phyloP scores from a whole-genome alignment of 2,797 vertebrate genomes.

The Gymnothorax reevesii region DNA sequence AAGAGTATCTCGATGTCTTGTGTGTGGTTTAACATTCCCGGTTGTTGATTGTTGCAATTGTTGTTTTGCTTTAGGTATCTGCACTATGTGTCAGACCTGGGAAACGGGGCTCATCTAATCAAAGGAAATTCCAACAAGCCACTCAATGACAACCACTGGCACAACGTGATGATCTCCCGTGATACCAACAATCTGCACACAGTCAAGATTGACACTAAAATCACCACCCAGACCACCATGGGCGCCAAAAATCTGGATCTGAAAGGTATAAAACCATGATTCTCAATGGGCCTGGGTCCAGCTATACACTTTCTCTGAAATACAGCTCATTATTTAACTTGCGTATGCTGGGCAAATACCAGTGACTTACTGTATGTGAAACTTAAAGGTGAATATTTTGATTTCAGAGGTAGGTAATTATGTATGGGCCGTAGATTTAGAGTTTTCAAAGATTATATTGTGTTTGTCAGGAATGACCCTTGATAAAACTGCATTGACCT shows the following conservation, averaged over 20 bases:
- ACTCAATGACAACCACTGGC: constrained; percentile 98
- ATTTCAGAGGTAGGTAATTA: too few relatives aligned
- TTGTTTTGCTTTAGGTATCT: constrained; percentile 78
- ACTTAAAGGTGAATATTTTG: too few relatives aligned
- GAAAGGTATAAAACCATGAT: constrained; percentile 79
- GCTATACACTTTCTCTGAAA: too few relatives aligned
- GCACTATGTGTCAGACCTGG: constrained; percentile 97
- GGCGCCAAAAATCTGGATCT: constrained; percentile 96
- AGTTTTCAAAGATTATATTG: neutral
- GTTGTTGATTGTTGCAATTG: neutral
- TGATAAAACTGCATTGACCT: neutral
- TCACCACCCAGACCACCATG: constrained; percentile 95
- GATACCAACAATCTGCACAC: constrained; percentile 97
- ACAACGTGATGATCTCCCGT: constrained; percentile 96
- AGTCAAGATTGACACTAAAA: constrained; percentile 97
- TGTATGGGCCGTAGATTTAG: neutral
- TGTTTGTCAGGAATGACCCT: neutral
- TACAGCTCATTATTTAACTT: too few relatives aligned
- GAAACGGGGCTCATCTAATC: constrained; percentile 95
- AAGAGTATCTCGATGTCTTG: neutral
- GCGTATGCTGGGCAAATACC: too few relatives aligned
- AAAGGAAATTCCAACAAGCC: constrained; percentile 98
- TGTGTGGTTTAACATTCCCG: neutral
- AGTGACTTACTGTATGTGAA: too few relatives aligned
- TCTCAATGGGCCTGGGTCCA: neutral